phyloP scores from a whole-genome alignment of 2,888 invertebrate genomes.

The Resseliella maxima region DNA sequence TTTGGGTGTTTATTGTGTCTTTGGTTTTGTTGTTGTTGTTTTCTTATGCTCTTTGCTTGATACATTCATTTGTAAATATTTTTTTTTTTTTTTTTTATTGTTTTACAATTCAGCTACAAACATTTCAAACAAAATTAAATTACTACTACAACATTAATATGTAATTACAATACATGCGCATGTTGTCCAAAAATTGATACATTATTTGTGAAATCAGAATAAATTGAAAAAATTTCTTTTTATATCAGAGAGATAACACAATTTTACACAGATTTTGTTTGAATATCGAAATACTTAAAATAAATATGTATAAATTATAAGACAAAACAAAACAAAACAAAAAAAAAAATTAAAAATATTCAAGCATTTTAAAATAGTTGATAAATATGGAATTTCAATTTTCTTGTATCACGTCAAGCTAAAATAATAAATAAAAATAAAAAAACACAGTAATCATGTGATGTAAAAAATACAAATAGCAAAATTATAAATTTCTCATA shows the following conservation, averaged over 20 bases:
- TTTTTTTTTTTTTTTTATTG: neutral
- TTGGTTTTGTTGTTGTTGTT: slow-evolving; percentile 51
- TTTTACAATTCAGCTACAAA: slow-evolving; percentile 38
- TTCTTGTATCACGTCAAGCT: slow-evolving; percentile 29
- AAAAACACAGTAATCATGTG: neutral
- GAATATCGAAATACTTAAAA: neutral
- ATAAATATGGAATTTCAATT: slow-evolving; percentile 23
- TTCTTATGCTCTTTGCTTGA: slow-evolving; percentile 19
- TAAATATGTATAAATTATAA: too few relatives aligned
- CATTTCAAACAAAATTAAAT: neutral
- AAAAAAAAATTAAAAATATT: neutral
- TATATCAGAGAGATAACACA: neutral
- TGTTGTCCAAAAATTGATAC: neutral
- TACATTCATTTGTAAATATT: slow-evolving; percentile 32
- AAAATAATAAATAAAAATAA: neutral
- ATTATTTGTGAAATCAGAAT: neutral
- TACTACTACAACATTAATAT: slow-evolving; percentile 21
- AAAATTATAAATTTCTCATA: neutral
- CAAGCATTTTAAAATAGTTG: neutral
- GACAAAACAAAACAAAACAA: neutral
- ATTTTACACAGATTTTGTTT: neutral
- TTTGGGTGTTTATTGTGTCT: slow-evolving; percentile 39
- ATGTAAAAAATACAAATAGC: neutral
- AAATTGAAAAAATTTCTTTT: neutral
- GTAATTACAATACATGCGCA: slow-evolving; percentile 2